Evolutionary conservation across 2,113 vertebrate species (phyloP).

Genomic region (Hemiprocne comata): DNA sequence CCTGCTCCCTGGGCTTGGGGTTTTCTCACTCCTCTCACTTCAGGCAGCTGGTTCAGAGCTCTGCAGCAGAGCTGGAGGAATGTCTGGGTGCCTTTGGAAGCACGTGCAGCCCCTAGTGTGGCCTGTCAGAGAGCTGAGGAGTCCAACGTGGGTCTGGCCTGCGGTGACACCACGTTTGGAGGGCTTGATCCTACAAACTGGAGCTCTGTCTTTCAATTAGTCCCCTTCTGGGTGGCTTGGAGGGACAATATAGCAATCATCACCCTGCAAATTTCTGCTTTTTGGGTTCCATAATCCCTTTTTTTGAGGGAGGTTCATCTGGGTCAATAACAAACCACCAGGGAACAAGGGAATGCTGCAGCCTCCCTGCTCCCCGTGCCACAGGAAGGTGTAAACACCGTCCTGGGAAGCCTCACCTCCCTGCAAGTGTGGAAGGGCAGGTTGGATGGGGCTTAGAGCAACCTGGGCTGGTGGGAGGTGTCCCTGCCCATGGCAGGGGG

Average conservation of each 20-base stretch:
- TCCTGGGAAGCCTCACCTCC: background rate
- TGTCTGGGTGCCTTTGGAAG: background rate
- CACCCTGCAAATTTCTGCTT: background rate
- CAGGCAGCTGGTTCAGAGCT: background rate
- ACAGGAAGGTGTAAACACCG: fast-evolving
- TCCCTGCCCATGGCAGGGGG: too few relatives aligned
- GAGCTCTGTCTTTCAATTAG: too few relatives aligned
- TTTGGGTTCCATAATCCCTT: background rate
- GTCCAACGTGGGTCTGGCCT: fast-evolving
- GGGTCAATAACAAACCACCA: background rate
- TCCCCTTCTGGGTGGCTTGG: too few relatives aligned
- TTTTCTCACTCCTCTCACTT: background rate
- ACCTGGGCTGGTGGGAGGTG: too few relatives aligned
- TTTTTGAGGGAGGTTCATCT: background rate
- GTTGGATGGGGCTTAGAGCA: too few relatives aligned
- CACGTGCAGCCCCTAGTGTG: fast-evolving
- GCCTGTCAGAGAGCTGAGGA: background rate
- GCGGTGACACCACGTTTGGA: fast-evolving
- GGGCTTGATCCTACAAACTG: background rate
- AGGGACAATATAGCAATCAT: too few relatives aligned
- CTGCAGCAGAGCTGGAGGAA: background rate
- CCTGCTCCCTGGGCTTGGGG: background rate
- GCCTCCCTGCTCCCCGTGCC: background rate
- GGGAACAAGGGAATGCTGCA: fast-evolving
- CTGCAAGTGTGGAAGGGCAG: too few relatives aligned